Evolutionary conservation across 2,888 invertebrate genomes (phyloP).

Genomic region (Mallateleia sp.): DNA sequence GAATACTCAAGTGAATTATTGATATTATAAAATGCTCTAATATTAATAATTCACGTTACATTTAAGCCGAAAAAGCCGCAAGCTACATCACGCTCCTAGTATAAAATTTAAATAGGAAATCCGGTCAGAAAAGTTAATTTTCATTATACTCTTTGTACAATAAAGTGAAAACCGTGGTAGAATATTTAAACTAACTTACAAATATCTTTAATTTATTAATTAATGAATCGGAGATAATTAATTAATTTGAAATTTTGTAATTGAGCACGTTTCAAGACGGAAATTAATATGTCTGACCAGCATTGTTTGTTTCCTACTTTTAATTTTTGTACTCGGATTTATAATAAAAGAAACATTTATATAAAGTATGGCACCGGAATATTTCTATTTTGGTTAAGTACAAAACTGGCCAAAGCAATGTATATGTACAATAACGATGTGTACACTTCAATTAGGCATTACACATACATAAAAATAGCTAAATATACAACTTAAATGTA

Average conservation of each 20-base stretch:
- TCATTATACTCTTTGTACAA: background rate
- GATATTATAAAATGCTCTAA: background rate
- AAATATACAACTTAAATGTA: constrained; percentile 48
- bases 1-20: constrained; percentile 49
- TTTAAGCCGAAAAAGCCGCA: constrained; percentile 17
- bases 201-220: too few species aligned
- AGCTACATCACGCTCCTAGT: background rate
- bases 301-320: background rate
- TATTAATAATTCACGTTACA: constrained; percentile 33
- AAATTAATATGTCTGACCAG: background rate
- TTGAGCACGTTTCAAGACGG: background rate
- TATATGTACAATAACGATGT: constrained; percentile 59
- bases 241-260: too few species aligned
- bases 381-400: constrained; percentile 70
- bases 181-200: too few species aligned
- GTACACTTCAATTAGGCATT: constrained; percentile 68
- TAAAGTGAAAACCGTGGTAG: constrained; percentile 2
- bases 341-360: constrained; percentile 22
- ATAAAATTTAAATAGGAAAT: constrained; percentile 5
- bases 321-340: background rate
- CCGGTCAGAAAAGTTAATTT: background rate
- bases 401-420: constrained; percentile 73
- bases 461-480: constrained; percentile 53
- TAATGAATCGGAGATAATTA: too few species aligned
- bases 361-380: constrained; percentile 53